These are phyloP conservation scores for Cataglyphis rosenhaueri DNA, from an alignment of 2,888 invertebrate species.

Conservation along the genomic window DNA sequence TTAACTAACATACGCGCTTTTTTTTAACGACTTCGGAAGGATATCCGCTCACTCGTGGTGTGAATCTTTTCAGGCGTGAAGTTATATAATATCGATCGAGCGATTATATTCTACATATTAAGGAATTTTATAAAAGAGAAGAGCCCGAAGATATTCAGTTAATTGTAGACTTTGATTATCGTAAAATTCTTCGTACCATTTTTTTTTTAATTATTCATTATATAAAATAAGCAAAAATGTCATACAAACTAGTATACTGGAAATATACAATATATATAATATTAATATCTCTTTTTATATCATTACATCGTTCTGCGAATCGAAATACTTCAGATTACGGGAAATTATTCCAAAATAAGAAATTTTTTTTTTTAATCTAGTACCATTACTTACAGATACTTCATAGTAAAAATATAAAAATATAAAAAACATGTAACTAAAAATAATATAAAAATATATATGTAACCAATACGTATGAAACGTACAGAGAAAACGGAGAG, in stretches of 20 bases:
- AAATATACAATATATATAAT: neutral
- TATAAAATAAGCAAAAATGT: neutral
- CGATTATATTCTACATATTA: neutral
- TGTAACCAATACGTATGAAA: neutral
- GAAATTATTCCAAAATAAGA: neutral
- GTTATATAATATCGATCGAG: conserved; percentile 22
- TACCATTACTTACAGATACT: neutral
- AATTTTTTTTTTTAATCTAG: neutral
- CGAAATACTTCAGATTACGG: neutral
- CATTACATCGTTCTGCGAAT: no score
- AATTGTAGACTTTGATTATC: neutral
- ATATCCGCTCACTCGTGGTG: conserved; percentile 17
- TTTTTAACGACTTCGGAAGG: conserved; percentile 23
- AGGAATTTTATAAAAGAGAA: neutral
- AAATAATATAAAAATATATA: neutral
- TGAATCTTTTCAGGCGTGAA: conserved; percentile 11
- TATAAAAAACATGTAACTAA: no score
- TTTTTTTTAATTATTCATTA: neutral
- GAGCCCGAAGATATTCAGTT: neutral
- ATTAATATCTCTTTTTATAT: neutral
- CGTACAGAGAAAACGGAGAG: neutral
- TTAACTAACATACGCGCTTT: conserved; percentile 1
- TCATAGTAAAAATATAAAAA: conserved; percentile 14
- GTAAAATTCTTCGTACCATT: neutral
- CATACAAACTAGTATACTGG: neutral